These are phyloP conservation scores for Ceramica pisi DNA, from an alignment of 2,888 invertebrate genomes.

Conservation along the genomic window DNA sequence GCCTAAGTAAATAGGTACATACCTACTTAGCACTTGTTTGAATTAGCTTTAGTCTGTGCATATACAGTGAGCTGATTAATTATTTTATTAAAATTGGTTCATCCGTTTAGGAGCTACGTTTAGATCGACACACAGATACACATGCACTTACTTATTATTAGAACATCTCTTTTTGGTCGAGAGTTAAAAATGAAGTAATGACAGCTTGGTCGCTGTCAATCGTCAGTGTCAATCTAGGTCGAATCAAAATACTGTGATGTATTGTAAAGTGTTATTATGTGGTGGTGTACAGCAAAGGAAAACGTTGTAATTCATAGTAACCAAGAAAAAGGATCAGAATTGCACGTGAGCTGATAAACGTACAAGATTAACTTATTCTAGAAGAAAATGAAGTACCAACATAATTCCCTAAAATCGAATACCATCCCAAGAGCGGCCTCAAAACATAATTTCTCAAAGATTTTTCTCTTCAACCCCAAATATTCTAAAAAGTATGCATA, in stretches of 20 bases:
- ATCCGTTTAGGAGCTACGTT: too few species aligned
- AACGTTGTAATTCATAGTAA: neutral
- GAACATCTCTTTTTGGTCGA: too few species aligned
- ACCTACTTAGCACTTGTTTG: neutral
- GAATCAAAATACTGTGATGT: too few species aligned
- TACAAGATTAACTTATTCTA: neutral
- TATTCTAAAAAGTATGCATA: conserved; percentile 56
- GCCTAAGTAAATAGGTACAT: neutral
- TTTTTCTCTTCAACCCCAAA: conserved; percentile 44
- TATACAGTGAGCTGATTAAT: neutral
- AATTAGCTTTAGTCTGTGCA: neutral
- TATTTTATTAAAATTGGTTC: neutral
- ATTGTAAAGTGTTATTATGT: too few species aligned
- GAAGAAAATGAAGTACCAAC: conserved; percentile 6
- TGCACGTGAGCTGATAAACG: neutral
- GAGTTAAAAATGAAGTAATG: too few species aligned
- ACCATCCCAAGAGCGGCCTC: neutral
- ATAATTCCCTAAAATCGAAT: conserved; percentile 41
- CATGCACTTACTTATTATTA: too few species aligned
- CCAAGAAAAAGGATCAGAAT: neutral
- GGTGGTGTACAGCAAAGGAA: too few species aligned
- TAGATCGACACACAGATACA: too few species aligned
- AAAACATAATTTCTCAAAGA: conserved; percentile 43
- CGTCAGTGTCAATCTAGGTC: too few species aligned
- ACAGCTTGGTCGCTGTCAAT: too few species aligned